phyloP scores from a whole-genome alignment of 1,140 invertebrate species.

The Ostrea denselamellosa region DNA sequence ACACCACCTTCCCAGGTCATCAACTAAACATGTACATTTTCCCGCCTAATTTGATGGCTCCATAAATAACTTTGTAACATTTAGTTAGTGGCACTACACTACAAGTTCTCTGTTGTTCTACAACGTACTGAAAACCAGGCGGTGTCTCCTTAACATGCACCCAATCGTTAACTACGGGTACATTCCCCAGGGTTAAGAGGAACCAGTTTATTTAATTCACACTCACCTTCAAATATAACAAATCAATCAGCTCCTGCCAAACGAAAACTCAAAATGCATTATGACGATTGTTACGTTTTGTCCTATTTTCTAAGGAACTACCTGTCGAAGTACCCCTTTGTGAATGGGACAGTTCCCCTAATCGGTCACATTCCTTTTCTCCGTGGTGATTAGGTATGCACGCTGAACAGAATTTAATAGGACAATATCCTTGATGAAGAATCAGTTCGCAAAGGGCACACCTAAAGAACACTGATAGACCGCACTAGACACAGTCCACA shows the following conservation, averaged over 20 bases:
- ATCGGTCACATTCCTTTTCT: conserved; percentile 1
- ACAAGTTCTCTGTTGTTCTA: not conserved
- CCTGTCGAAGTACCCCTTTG: not conserved
- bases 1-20: not conserved
- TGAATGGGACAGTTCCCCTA: not conserved
- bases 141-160: not conserved
- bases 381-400: conserved; percentile 8
- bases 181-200: not conserved
- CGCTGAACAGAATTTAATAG: not conserved
- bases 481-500: not conserved
- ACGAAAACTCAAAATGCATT: not conserved
- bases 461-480: not conserved
- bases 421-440: not conserved
- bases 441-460: not conserved
- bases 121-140: not conserved
- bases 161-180: not conserved
- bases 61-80: not conserved
- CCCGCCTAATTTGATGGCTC: not conserved
- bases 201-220: not conserved
- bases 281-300: not conserved
- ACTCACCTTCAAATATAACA: conserved; percentile 2
- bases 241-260: not conserved
- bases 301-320: not conserved
- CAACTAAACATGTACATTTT: not conserved
- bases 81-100: not conserved